Evolutionary conservation across 2,797 vertebrate genomes (phyloP).

Genomic region (Diplodus puntazzo): DNA sequence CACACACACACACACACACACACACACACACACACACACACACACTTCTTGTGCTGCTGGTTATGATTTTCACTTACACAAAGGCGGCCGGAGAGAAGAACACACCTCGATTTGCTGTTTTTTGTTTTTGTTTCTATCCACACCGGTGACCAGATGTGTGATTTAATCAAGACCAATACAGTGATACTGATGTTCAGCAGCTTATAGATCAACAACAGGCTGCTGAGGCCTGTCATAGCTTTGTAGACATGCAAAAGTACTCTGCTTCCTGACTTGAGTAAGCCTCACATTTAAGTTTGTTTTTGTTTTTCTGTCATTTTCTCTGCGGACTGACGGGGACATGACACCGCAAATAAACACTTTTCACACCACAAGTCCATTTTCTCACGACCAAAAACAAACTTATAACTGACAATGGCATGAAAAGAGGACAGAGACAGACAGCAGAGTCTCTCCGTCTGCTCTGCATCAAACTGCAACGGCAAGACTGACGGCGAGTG

Average conservation of each 20-base stretch:
- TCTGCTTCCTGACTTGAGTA: background rate
- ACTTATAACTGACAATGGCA: no score
- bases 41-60: slow-evolving; percentile 8
- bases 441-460: no score
- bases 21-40: slow-evolving; percentile 24
- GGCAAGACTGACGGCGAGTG: no score
- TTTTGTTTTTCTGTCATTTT: no score
- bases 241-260: background rate
- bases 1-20: slow-evolving; percentile 10
- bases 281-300: no score
- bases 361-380: no score
- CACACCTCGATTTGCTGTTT: slow-evolving; percentile 23
- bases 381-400: no score
- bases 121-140: slow-evolving; percentile 30
- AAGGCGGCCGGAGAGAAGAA: slow-evolving; percentile 38
- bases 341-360: no score
- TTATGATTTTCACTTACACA: slow-evolving; percentile 44
- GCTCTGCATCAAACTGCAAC: no score
- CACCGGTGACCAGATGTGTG: slow-evolving; percentile 3
- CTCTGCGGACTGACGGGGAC: no score
- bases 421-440: no score
- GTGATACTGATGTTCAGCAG: background rate
- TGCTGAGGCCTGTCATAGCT: background rate
- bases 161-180: slow-evolving; percentile 37
- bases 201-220: slow-evolving; percentile 5